Percentiles rank a stretch among this genome's conserved stretches.
Evolutionary conservation across 2,797 vertebrate genomes (phyloP).

Genomic region (Mus spretus): DNA sequence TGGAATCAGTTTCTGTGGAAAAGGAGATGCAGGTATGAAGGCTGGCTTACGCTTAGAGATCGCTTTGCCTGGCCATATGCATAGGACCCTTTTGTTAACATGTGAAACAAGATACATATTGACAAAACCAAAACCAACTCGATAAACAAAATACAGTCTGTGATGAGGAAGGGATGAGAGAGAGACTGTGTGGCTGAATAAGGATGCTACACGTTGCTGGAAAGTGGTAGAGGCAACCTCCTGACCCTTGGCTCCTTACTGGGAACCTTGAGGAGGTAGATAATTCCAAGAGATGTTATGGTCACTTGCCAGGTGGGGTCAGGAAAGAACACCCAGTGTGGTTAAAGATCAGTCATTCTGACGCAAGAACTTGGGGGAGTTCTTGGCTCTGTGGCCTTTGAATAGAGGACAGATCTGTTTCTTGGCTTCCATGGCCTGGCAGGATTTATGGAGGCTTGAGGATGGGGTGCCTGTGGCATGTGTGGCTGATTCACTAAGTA

Average conservation of each 20-base stretch:
- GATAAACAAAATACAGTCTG: background rate
- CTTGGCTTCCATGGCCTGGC: background rate
- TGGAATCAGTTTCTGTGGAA: background rate
- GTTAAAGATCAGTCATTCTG: slow-evolving; percentile 63
- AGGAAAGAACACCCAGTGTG: slow-evolving; percentile 33
- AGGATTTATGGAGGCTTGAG: slow-evolving; percentile 67
- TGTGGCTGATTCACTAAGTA: background rate
- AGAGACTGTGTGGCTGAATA: background rate
- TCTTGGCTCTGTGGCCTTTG: slow-evolving; percentile 68
- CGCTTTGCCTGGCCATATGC: background rate
- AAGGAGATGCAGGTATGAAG: background rate
- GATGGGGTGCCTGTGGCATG: background rate
- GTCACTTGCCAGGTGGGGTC: slow-evolving; percentile 68
- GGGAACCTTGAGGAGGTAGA: slow-evolving; percentile 10
- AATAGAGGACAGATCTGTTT: slow-evolving; percentile 69
- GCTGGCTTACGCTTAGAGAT: background rate
- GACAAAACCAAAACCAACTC: background rate
- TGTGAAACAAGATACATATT: background rate
- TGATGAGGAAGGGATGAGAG: background rate
- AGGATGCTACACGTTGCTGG: background rate
- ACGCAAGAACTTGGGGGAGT: slow-evolving; percentile 73
- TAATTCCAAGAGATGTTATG: background rate
- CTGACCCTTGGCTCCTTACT: background rate
- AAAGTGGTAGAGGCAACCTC: background rate
- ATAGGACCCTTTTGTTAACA: too few species aligned